Conservation (phyloP, 2,888 invertebrate genomes). For the Alentia gelatinosa region DNA sequence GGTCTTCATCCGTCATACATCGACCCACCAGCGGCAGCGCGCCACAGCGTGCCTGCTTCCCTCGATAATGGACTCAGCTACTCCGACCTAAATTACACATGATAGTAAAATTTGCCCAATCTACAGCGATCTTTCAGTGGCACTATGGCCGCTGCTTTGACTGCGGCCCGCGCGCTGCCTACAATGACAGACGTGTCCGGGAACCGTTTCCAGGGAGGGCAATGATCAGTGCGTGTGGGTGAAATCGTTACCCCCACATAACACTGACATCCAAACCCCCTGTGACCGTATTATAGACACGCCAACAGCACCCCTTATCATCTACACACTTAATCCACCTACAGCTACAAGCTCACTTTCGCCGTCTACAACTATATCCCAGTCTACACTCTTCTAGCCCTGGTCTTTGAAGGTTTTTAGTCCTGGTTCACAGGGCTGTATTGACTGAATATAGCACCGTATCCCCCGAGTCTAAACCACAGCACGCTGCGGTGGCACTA, state of each 20-base stretch:
- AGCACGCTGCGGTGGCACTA: too few relatives aligned
- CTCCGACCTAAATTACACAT: not conserved
- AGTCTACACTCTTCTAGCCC: too few relatives aligned
- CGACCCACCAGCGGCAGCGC: not conserved
- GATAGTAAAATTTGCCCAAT: slow-evolving; percentile 11
- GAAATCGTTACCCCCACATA: not conserved
- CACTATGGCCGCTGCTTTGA: not conserved
- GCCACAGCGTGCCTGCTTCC: not conserved
- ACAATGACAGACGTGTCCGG: not conserved
- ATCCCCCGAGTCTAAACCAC: too few relatives aligned
- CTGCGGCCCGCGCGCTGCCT: not conserved
- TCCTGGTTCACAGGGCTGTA: too few relatives aligned
- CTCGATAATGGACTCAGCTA: not conserved
- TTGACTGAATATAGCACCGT: too few relatives aligned
- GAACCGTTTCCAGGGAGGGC: not conserved
- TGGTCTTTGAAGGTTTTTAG: too few relatives aligned
- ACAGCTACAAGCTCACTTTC: not conserved
- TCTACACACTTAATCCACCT: not conserved
- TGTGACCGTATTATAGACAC: not conserved
- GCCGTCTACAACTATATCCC: not conserved
- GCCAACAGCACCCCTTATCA: too few relatives aligned
- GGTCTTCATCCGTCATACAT: not conserved
- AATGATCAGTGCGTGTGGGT: not conserved
- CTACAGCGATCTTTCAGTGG: not conserved
- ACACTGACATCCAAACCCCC: not conserved